These are phyloP conservation scores for Phymanthus crucifer DNA, from an alignment of 92 coral and sea anemone species.

Conservation along the genomic window DNA sequence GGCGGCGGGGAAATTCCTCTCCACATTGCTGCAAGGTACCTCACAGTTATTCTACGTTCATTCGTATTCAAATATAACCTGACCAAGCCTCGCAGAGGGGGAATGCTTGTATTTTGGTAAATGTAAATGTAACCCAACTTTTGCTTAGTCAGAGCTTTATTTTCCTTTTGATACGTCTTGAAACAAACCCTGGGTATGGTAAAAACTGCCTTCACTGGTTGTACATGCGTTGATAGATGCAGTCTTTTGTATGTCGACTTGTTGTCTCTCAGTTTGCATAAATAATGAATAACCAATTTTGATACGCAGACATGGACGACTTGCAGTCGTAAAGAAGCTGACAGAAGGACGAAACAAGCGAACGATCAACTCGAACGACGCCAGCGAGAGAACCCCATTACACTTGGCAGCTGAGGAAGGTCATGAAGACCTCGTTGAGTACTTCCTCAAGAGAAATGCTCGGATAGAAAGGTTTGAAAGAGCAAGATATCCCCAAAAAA, in stretches of 20 bases:
- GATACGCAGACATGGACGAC: conserved; percentile 49
- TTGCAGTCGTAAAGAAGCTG: conserved; percentile 61
- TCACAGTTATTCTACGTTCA: no score
- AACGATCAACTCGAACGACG: conserved; percentile 74
- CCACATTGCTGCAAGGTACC: conserved; percentile 75
- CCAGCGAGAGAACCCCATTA: conserved; percentile 75
- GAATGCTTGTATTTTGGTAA: no score
- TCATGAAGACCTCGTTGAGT: conserved; percentile 80
- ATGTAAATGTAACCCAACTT: no score
- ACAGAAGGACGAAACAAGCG: conserved; percentile 85
- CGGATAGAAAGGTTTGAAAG: conserved; percentile 65
- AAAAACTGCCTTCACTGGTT: no score
- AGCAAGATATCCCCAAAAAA: no score
- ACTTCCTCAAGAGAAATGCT: conserved; percentile 75
- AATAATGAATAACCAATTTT: background rate
- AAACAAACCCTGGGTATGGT: no score
- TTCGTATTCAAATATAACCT: no score
- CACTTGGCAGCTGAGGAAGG: conserved; percentile 86
- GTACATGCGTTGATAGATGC: background rate
- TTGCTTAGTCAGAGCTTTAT: no score
- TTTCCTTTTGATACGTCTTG: no score
- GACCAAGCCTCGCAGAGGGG: no score
- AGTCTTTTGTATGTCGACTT: background rate
- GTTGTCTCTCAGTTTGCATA: background rate
- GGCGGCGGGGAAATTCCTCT: conserved; percentile 75